Conservation (phyloP, 1,140 invertebrate species). For the Saccostrea glomerata region DNA sequence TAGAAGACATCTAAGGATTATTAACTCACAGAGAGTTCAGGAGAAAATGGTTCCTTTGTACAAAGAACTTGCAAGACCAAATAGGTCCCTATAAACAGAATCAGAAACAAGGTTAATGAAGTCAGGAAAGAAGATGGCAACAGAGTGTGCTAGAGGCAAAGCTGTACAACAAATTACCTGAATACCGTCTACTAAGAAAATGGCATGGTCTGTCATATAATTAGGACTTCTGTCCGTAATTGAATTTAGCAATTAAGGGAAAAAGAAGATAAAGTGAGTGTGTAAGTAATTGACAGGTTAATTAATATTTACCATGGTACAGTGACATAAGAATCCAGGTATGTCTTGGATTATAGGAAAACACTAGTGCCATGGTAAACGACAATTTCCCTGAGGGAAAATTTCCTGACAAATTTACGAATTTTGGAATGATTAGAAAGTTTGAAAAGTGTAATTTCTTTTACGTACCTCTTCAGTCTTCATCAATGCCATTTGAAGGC, state of each 20-base stretch:
- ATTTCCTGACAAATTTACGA: neutral
- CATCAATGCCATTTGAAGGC: slow-evolving; percentile 2
- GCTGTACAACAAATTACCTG: neutral
- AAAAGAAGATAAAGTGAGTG: neutral
- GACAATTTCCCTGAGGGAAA: neutral
- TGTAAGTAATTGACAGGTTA: slow-evolving; percentile 20
- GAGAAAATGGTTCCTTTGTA: too few species aligned
- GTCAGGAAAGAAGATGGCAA: neutral
- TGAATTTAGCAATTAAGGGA: slow-evolving; percentile 15
- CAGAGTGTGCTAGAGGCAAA: neutral
- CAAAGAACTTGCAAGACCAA: too few species aligned
- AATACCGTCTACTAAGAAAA: neutral
- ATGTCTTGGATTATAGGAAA: neutral
- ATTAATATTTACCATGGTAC: neutral
- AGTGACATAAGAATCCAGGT: neutral
- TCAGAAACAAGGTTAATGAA: slow-evolving; percentile 2
- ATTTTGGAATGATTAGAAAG: neutral
- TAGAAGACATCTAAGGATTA: too few species aligned
- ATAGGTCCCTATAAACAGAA: too few species aligned
- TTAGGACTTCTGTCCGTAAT: slow-evolving; percentile 6
- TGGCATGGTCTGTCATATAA: neutral
- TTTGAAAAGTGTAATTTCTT: neutral
- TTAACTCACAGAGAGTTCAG: too few species aligned
- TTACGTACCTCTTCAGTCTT: neutral
- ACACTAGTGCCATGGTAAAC: neutral